Conservation (phyloP, 2,797 vertebrate species). For the Gorsachius magnificus region DNA sequence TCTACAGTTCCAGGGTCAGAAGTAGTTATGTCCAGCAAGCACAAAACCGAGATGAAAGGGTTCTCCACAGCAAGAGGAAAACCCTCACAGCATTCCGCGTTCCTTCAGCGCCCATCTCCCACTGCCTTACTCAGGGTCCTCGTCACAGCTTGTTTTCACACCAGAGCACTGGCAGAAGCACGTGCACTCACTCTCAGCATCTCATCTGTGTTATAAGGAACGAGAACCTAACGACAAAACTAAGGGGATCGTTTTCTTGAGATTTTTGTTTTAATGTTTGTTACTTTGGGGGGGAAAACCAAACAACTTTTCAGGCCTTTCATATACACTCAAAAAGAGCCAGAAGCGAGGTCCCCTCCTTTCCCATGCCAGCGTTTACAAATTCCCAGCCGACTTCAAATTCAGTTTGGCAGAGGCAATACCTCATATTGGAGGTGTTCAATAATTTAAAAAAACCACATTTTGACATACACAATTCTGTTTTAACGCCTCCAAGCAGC, state of each 20-base stretch:
- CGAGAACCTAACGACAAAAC: not conserved
- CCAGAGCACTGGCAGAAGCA: not conserved
- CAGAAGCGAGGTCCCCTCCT: not conserved
- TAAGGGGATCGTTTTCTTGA: rapidly evolving
- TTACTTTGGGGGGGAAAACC: not conserved
- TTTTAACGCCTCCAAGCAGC: not conserved
- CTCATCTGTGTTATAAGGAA: not conserved
- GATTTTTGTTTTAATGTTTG: not conserved
- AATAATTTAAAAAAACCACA: not conserved
- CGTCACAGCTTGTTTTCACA: not conserved
- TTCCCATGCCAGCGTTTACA: not conserved
- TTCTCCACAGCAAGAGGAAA: not conserved
- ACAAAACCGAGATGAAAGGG: not conserved
- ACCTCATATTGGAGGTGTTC: not conserved
- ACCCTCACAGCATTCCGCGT: not conserved
- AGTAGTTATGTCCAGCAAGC: not conserved
- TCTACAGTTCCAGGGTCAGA: not conserved
- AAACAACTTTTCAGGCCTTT: not conserved
- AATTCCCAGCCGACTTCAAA: not conserved
- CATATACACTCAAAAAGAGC: not conserved
- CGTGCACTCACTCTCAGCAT: not conserved
- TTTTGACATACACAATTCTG: not conserved
- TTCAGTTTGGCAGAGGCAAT: not conserved
- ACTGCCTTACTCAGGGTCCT: not conserved
- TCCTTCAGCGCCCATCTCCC: not conserved